Percentiles rank a stretch among this genome's conserved stretches.
These are phyloP conservation scores for Xanthorhoe spadicearia DNA, from an alignment of 2,888 invertebrate genomes.

Conservation along the genomic window DNA sequence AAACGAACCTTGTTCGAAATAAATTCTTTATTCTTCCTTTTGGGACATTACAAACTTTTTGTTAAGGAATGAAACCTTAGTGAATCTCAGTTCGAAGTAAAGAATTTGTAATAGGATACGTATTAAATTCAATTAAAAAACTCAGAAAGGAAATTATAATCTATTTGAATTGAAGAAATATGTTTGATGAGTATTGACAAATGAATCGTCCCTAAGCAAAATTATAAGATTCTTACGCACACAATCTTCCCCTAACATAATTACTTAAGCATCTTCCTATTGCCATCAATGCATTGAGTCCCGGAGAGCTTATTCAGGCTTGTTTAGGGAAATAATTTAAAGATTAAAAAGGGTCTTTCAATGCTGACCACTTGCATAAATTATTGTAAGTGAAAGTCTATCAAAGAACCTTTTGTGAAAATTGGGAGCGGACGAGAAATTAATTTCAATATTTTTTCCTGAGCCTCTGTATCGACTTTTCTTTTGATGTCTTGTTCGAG, in stretches of 20 bases:
- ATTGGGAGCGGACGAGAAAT: slow-evolving; percentile 68
- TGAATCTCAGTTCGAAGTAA: no score
- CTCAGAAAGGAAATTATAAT: no score
- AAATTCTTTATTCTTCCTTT: no score
- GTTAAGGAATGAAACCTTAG: no score
- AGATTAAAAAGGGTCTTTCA: slow-evolving; percentile 72
- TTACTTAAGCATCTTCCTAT: slow-evolving; percentile 34
- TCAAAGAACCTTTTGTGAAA: slow-evolving; percentile 70
- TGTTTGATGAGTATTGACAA: not conserved
- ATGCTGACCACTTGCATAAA: slow-evolving; percentile 82
- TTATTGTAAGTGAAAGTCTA: slow-evolving; percentile 73
- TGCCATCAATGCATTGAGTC: slow-evolving; percentile 32
- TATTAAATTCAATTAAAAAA: no score
- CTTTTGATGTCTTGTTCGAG: slow-evolving; percentile 71
- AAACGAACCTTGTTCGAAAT: no score
- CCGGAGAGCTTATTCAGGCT: slow-evolving; percentile 32
- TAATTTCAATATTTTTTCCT: slow-evolving; percentile 72
- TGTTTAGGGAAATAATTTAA: slow-evolving; percentile 65
- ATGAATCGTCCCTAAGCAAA: slow-evolving; percentile 2
- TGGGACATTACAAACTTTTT: no score
- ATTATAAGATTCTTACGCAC: not conserved
- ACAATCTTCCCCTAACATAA: slow-evolving; percentile 33
- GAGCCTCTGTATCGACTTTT: slow-evolving; percentile 66
- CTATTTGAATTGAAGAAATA: not conserved
- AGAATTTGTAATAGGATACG: no score